Evolutionary conservation across 2,113 vertebrate species (phyloP).

Genomic region (Ochotona princeps): DNA sequence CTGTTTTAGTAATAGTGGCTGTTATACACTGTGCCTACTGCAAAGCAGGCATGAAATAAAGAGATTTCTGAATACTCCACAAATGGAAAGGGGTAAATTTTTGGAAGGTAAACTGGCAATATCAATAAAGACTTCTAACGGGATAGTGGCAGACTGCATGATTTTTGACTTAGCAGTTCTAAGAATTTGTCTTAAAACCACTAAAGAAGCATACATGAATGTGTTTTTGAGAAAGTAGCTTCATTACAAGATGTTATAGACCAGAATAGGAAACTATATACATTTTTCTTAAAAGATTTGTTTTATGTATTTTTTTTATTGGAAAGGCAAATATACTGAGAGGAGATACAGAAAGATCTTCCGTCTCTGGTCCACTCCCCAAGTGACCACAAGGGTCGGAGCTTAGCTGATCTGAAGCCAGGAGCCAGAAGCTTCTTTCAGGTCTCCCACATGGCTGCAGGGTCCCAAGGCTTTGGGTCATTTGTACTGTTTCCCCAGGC

Average conservation of each 20-base stretch:
- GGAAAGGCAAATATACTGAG: too few relatives aligned
- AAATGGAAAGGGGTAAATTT: conserved; percentile 11
- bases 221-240: background rate
- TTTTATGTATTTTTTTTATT: background rate
- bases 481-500: too few relatives aligned
- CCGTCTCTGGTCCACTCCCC: too few relatives aligned
- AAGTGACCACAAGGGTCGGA: too few relatives aligned
- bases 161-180: background rate
- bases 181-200: background rate
- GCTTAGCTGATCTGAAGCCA: too few relatives aligned
- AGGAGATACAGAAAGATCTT: too few relatives aligned
- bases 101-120: background rate
- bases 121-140: background rate
- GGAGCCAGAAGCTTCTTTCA: too few relatives aligned
- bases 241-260: background rate
- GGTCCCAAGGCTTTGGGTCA: too few relatives aligned
- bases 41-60: background rate
- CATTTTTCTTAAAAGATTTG: background rate
- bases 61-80: background rate
- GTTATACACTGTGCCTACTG: background rate
- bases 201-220: background rate
- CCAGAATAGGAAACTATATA: background rate
- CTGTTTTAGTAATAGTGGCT: background rate
- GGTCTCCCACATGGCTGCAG: too few relatives aligned
- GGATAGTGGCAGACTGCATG: background rate